Base-by-base conservation (phyloP, 2,113 vertebrate genomes). In the Pitta sordida region DNA sequence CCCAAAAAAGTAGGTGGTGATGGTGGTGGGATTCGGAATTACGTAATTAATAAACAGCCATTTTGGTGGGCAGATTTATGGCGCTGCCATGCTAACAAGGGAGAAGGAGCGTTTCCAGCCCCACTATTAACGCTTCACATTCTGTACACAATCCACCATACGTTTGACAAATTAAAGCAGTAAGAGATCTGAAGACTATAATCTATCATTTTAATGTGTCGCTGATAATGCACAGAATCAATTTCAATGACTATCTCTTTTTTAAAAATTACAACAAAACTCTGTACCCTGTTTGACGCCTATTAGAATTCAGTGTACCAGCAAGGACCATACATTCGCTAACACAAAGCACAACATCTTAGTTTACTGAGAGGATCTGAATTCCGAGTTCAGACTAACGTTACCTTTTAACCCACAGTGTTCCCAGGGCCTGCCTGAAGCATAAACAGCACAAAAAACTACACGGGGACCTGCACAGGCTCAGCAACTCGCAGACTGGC, bases 151-250 rank as follows among this genome's bases (percentile, higher is more conserved):
- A 63, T 63, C 79, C 90, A 48, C 83, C 82, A 37, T 15, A 46
- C 41, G 3, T 71, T 86, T 95, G 90, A 96, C 83, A 90, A 96
- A 96, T 94, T 96, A 91, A 94, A 94, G 87, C 70, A 59, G 92
- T 92, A 60, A 63, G 77, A 93, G 94, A 94, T 77, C 82, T 94
- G 94, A 95, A 93, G 82, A 93, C 79, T 41, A 67, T 15, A 90
- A 94, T 95, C 93, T 94, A 91, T 95, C 93, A 94, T 93, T 94
- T 95, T 90, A 94, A 95, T 94, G 79, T 60, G 74, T 60, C 39
- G 2, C 87, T 74, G 94, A 94, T 94, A 94, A 94, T 13, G 0
- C 41, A 36, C 74, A 69, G 46, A 87, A 92, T 92, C 93, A 30
- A 90, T 81, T 93, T 55, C 89, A 91, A 60, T 48, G 22, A 77